A percentile compares a stretch with the other conserved stretches of the same genome.
Conservation (phyloP, 2,113 vertebrate genomes). For the Spermophilus dauricus region DNA sequence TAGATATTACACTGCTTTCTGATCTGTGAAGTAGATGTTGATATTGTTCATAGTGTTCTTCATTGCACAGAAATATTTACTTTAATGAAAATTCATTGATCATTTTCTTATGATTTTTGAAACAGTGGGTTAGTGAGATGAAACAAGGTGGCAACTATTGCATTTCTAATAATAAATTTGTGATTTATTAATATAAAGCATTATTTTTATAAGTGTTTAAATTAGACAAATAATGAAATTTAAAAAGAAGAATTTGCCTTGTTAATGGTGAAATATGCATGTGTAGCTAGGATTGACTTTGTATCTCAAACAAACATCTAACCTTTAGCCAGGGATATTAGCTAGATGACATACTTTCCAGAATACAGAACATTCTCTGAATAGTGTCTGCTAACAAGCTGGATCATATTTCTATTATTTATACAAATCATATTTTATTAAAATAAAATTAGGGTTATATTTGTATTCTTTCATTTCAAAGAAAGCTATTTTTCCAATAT, state of each 20-base stretch:
- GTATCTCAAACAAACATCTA: not conserved
- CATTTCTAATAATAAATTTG: not conserved
- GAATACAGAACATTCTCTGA: not conserved
- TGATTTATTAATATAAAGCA: not conserved
- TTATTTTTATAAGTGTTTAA: not conserved
- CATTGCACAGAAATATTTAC: not conserved
- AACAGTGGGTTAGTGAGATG: not conserved
- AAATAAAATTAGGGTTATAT: not conserved
- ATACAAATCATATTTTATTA: conserved; percentile 7
- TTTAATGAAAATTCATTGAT: not conserved
- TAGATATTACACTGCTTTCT: not conserved
- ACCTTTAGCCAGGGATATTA: not conserved
- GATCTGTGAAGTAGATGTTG: not conserved
- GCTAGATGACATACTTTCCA: not conserved
- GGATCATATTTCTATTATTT: conserved; percentile 2
- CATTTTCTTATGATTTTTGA: not conserved
- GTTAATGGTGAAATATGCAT: not conserved
- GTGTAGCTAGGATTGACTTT: not conserved
- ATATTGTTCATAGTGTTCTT: not conserved
- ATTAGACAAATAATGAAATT: not conserved
- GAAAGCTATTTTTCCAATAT: conserved; percentile 24
- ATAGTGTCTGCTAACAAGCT: not conserved
- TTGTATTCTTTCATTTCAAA: not conserved
- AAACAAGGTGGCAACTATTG: not conserved
- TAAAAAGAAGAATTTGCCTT: not conserved